These are phyloP conservation scores for Drosophila albomicans DNA, from an alignment of 1,140 invertebrate genomes.

Conservation along the genomic window DNA sequence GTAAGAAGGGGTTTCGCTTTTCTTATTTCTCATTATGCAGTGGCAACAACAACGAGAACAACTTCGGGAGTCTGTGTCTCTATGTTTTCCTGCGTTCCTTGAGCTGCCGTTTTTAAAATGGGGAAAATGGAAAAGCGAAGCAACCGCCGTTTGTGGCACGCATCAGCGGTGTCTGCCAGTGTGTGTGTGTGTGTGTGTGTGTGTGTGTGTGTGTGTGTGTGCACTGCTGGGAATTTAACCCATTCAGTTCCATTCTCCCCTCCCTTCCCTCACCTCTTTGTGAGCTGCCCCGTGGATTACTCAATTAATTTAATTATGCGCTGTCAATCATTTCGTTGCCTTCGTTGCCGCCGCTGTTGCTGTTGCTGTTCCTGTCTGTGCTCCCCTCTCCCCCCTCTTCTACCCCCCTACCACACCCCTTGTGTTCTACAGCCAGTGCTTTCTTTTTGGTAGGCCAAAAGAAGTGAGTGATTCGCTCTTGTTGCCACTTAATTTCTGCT, in stretches of 20 bases:
- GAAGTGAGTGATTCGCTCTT: constrained; percentile 73
- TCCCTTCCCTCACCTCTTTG: not conserved
- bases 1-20: constrained; percentile 45
- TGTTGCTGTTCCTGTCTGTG: not conserved
- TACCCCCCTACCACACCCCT: too few species aligned
- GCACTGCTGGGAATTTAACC: constrained; percentile 73
- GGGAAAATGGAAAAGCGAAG: constrained; percentile 28
- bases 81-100: constrained; percentile 8
- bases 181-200: constrained; percentile 33
- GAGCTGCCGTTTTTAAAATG: constrained; percentile 35
- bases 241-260: constrained; percentile 35
- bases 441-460: constrained; percentile 23
- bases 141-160: constrained; percentile 52
- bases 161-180: constrained; percentile 46
- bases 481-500: constrained; percentile 83
- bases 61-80: not conserved
- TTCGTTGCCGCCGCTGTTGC: constrained; percentile 12
- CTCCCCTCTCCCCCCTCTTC: constrained; percentile 1
- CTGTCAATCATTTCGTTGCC: constrained; percentile 85
- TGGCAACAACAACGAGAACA: constrained; percentile 24
- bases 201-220: constrained; percentile 19
- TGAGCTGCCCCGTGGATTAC: constrained; percentile 75
- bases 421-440: too few species aligned
- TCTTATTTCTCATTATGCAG: constrained; percentile 78
- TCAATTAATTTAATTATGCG: constrained; percentile 85